These are phyloP conservation scores for Helarctos malayanus DNA, from an alignment of 2,797 vertebrate species.

Conservation along the genomic window DNA sequence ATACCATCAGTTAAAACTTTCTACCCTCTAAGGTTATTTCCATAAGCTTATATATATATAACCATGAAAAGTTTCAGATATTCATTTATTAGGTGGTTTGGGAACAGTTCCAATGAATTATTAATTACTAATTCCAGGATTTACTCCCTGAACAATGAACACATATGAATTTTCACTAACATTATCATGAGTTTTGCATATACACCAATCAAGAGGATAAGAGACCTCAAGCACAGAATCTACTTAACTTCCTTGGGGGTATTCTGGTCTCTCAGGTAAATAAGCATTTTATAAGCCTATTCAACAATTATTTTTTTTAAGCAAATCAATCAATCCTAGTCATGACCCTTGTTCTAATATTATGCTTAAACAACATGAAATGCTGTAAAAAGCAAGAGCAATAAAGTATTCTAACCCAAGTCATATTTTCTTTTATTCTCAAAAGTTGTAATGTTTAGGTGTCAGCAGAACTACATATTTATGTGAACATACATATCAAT, in stretches of 20 bases:
- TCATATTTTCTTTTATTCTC: slow-evolving; percentile 2
- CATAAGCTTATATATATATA: neutral
- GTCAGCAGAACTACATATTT: neutral
- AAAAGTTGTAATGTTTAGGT: neutral
- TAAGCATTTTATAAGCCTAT: slow-evolving; percentile 49
- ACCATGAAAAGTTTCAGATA: slow-evolving; percentile 7
- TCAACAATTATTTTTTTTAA: slow-evolving; percentile 48
- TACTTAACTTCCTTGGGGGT: slow-evolving; percentile 35
- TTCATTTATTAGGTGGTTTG: slow-evolving; percentile 42
- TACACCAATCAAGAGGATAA: neutral
- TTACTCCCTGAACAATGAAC: slow-evolving; percentile 12
- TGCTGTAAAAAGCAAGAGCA: slow-evolving; percentile 8
- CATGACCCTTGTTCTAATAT: neutral
- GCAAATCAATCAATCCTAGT: slow-evolving; percentile 13
- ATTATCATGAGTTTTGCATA: slow-evolving; percentile 14
- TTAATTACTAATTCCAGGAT: slow-evolving; percentile 49
- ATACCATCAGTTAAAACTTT: slow-evolving; percentile 39
- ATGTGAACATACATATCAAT: neutral
- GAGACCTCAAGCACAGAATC: slow-evolving; percentile 44
- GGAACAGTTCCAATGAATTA: slow-evolving; percentile 58
- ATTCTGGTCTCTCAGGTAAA: slow-evolving; percentile 28
- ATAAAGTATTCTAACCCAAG: neutral
- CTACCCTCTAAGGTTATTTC: neutral
- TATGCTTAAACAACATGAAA: slow-evolving; percentile 56
- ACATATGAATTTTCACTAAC: neutral